phyloP scores from a whole-genome alignment of 2,888 invertebrate genomes.

The Spilarctia lutea region DNA sequence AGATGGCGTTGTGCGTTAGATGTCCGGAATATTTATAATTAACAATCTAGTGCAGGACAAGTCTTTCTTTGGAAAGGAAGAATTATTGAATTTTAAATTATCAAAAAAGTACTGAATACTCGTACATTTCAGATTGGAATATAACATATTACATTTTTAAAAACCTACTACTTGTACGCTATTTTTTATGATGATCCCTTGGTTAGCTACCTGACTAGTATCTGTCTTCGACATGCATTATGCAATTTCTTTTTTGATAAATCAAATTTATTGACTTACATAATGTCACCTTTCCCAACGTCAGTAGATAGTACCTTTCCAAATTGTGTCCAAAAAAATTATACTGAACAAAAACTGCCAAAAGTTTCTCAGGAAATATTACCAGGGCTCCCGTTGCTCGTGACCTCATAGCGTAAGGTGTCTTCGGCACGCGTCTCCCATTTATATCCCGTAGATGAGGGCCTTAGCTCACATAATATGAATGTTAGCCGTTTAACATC shows the following conservation, averaged over 20 bases:
- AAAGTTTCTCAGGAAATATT: constrained; percentile 14
- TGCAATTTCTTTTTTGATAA: not conserved
- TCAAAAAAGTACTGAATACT: too few species aligned
- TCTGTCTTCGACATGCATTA: not conserved
- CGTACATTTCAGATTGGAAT: too few species aligned
- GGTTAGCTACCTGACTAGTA: too few species aligned
- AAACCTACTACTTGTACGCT: not conserved
- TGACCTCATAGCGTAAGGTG: constrained; percentile 30
- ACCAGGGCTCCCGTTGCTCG: not conserved
- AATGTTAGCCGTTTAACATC: constrained; percentile 18
- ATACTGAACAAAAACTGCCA: constrained; percentile 4
- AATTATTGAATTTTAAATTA: too few species aligned
- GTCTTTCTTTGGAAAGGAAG: too few species aligned
- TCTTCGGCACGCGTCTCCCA: constrained; percentile 52
- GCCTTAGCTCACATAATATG: constrained; percentile 42
- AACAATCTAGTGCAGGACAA: too few species aligned
- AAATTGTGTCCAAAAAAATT: not conserved
- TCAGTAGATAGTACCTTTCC: not conserved
- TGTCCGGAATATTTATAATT: too few species aligned
- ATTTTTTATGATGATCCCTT: not conserved
- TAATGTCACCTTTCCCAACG: not conserved
- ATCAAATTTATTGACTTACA: not conserved
- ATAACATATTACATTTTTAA: too few species aligned
- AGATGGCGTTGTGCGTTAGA: too few species aligned
- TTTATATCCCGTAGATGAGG: constrained; percentile 53